Evolutionary conservation across 2,113 vertebrate species (phyloP).

Genomic region (Sterna hirundo): DNA sequence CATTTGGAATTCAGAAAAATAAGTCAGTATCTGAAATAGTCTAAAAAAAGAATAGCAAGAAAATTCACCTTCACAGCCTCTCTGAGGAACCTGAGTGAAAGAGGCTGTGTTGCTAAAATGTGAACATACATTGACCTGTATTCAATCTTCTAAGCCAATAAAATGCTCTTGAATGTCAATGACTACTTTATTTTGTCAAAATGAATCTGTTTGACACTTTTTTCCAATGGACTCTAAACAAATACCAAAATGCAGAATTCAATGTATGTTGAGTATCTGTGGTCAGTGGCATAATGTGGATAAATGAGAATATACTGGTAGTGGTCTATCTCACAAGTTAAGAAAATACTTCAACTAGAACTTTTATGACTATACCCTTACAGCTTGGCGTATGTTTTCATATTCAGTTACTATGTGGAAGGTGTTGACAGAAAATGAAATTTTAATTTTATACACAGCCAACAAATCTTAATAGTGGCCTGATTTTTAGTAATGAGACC

Average conservation of each 20-base stretch:
- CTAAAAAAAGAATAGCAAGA: neutral
- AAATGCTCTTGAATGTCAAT: neutral
- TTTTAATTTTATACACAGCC: constrained; percentile 65
- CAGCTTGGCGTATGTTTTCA: constrained; percentile 57
- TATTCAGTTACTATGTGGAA: constrained; percentile 56
- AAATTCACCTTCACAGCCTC: neutral
- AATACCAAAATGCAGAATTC: neutral
- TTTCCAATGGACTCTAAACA: neutral
- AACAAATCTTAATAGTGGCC: constrained; percentile 66
- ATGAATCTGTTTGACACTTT: neutral
- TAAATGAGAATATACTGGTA: neutral
- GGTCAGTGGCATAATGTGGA: neutral
- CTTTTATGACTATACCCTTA: neutral
- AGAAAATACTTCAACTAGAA: constrained; percentile 7
- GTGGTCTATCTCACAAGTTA: neutral
- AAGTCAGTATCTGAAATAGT: neutral
- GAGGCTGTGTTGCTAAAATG: neutral
- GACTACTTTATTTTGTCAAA: neutral
- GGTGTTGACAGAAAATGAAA: constrained; percentile 70
- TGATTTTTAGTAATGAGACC: constrained; percentile 69
- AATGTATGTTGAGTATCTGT: neutral
- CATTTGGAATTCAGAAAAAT: neutral
- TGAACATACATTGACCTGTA: neutral
- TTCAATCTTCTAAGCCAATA: neutral
- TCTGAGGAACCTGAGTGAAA: neutral